These are phyloP conservation scores for Probosciger aterrimus DNA, from an alignment of 2,113 vertebrate genomes.

Conservation along the genomic window DNA sequence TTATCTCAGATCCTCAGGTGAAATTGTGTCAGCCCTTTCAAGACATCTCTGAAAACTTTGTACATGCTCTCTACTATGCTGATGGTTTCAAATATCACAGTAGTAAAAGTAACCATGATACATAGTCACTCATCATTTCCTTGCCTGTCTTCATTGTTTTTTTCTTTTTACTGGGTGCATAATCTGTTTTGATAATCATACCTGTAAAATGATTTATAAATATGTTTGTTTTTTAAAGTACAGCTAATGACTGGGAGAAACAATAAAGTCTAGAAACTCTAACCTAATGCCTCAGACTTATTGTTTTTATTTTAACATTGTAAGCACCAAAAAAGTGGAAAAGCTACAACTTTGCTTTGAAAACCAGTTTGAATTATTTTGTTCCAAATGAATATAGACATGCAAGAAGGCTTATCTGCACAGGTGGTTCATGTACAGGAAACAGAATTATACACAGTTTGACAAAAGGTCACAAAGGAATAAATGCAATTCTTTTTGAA, in stretches of 20 bases:
- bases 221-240: background rate
- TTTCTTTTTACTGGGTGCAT: background rate
- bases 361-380: slow-evolving; percentile 28
- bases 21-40: background rate
- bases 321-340: background rate
- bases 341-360: background rate
- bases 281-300: background rate
- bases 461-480: slow-evolving; percentile 51
- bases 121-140: background rate
- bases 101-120: background rate
- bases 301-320: background rate
- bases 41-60: background rate
- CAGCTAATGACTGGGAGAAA: background rate
- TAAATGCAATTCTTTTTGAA: slow-evolving; percentile 67
- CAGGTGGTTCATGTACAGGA: slow-evolving; percentile 62
- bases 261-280: background rate
- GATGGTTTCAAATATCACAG: background rate
- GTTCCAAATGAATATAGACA: slow-evolving; percentile 21
- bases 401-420: slow-evolving; percentile 50
- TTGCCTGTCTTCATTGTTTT: background rate
- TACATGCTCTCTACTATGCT: background rate
- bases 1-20: background rate
- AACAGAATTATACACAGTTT: slow-evolving; percentile 63
- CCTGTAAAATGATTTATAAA: background rate
- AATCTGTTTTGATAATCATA: background rate